Conservation (phyloP, 2,888 invertebrate genomes). For the Colletes collaris region DNA sequence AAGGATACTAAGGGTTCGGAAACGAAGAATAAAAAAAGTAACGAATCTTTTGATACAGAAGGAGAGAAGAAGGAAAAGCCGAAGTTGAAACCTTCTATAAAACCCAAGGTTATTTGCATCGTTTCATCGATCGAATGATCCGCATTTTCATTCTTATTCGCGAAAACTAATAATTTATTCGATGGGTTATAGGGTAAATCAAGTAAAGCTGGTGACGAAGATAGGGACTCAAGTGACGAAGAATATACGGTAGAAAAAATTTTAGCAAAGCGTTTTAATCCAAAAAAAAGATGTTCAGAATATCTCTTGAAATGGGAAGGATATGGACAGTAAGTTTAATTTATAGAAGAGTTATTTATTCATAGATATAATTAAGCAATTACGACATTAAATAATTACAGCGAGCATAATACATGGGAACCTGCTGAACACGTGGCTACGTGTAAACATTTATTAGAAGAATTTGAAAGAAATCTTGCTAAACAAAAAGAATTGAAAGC, state of each 20-base stretch:
- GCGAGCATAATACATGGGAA: slow-evolving; percentile 94
- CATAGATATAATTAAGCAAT: background rate
- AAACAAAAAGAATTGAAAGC: slow-evolving; percentile 90
- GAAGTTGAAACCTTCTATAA: slow-evolving; percentile 75
- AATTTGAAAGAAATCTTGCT: slow-evolving; percentile 91
- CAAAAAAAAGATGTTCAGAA: slow-evolving; percentile 89
- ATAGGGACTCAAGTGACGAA: slow-evolving; percentile 81
- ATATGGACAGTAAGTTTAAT: slow-evolving; percentile 87
- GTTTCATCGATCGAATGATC: background rate
- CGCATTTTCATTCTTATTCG: background rate
- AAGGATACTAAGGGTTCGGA: slow-evolving; percentile 73
- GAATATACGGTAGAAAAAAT: slow-evolving; percentile 93
- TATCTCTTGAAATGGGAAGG: slow-evolving; percentile 95
- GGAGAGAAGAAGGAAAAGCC: slow-evolving; percentile 74
- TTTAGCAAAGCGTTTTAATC: slow-evolving; percentile 92
- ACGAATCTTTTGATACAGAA: slow-evolving; percentile 67
- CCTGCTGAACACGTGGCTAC: slow-evolving; percentile 90
- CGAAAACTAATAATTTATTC: slow-evolving; percentile 10
- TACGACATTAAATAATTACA: slow-evolving; percentile 72
- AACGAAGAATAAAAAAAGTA: slow-evolving; percentile 66
- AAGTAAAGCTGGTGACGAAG: slow-evolving; percentile 68
- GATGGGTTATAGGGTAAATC: slow-evolving; percentile 62
- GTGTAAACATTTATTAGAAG: slow-evolving; percentile 90
- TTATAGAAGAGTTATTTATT: slow-evolving; percentile 3
- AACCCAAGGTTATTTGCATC: slow-evolving; percentile 72